phyloP scores from a whole-genome alignment of 2,888 invertebrate genomes.

The Cheilosia scutellata region DNA sequence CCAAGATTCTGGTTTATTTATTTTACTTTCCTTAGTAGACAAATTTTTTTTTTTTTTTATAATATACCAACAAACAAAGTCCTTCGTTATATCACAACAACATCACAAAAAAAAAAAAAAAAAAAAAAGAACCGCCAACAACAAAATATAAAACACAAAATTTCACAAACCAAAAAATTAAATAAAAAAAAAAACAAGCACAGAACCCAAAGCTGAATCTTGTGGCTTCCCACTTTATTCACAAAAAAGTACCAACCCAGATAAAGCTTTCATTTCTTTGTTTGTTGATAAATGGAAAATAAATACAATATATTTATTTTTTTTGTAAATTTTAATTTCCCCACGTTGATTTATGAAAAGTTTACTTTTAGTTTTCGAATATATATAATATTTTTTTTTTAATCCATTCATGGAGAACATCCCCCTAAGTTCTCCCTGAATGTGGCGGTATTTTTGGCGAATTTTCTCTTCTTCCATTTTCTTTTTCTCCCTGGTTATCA shows the following conservation, averaged over 20 bases:
- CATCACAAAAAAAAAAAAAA: constrained; percentile 50
- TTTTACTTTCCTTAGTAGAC: constrained; percentile 18
- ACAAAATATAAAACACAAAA: constrained; percentile 29
- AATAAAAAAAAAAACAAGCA: constrained; percentile 49
- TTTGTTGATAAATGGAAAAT: constrained; percentile 29
- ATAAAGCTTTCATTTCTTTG: constrained; percentile 41
- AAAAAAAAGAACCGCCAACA: constrained; percentile 43
- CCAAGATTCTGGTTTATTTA: constrained; percentile 7
- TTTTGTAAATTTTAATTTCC: constrained; percentile 6
- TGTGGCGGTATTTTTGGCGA: constrained; percentile 67
- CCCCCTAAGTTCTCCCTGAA: constrained; percentile 11
- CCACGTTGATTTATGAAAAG: constrained; percentile 42
- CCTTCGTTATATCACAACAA: constrained; percentile 59
- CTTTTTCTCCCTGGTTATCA: constrained; percentile 1
- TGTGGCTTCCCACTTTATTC: constrained; percentile 68
- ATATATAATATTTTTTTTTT: not conserved
- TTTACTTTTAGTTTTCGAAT: constrained; percentile 37
- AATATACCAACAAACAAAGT: constrained; percentile 41
- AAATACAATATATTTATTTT: constrained; percentile 5
- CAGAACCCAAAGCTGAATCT: constrained; percentile 64
- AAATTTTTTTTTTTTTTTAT: constrained; percentile 12
- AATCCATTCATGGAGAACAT: constrained; percentile 39
- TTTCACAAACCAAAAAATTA: constrained; percentile 46
- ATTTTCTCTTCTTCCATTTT: constrained; percentile 5
- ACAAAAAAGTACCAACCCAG: constrained; percentile 14